Percentiles rank a stretch among this genome's conserved stretches.
These are phyloP conservation scores for Ctenopoma kingsleyae DNA, from an alignment of 2,797 vertebrate species.

Conservation along the genomic window DNA sequence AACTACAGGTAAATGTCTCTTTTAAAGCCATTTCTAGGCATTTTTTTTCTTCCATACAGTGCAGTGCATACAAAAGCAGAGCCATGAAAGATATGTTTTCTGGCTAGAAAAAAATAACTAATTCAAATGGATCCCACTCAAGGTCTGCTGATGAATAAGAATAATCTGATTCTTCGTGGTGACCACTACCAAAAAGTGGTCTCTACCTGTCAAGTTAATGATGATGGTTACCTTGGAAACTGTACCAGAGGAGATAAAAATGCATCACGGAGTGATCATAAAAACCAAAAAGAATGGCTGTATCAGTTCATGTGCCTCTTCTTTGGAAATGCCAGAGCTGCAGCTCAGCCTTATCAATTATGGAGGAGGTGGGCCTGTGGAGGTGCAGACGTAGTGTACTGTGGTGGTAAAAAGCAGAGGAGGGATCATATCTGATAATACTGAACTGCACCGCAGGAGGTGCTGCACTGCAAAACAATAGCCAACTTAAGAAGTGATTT, in stretches of 20 bases:
- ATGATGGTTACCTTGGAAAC: constrained; percentile 75
- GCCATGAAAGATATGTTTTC: not conserved
- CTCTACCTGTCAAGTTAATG: constrained; percentile 61
- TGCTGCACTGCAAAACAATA: constrained; percentile 56
- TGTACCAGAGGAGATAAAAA: constrained; percentile 64
- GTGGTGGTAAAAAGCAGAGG: constrained; percentile 55
- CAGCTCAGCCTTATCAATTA: constrained; percentile 78
- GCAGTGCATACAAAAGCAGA: constrained; percentile 9
- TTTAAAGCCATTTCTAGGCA: not conserved
- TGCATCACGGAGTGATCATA: constrained; percentile 57
- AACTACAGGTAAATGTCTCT: not conserved
- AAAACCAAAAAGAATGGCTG: constrained; percentile 72
- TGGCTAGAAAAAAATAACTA: not conserved
- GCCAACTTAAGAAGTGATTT: constrained; percentile 47
- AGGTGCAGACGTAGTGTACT: constrained; percentile 49
- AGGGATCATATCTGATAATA: constrained; percentile 61
- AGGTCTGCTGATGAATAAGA: constrained; percentile 23
- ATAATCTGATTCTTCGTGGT: constrained; percentile 28
- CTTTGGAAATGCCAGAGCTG: constrained; percentile 75
- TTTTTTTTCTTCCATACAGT: not conserved
- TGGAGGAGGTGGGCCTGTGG: constrained; percentile 70
- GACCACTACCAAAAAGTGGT: constrained; percentile 45
- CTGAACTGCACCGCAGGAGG: constrained; percentile 51
- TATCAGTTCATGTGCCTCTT: constrained; percentile 65
- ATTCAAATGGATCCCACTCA: constrained; percentile 8